Base-by-base conservation (phyloP, 2,888 invertebrate genomes). In the Micropterix aruncella region DNA sequence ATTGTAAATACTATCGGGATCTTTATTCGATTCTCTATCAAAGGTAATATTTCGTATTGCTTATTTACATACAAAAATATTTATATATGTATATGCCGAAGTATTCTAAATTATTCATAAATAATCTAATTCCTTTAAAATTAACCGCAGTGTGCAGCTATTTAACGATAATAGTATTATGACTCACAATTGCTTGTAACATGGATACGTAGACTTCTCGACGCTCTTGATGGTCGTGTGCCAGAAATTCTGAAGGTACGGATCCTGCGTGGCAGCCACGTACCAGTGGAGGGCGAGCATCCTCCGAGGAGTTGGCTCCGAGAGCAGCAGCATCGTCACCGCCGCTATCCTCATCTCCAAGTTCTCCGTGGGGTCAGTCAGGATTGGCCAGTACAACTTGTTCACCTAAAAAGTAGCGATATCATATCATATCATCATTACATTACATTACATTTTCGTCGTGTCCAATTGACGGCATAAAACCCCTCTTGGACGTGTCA, bases 161-260 rank as follows among this genome's bases (percentile, higher is more conserved):
- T n/a, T n/a, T n/a, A n/a, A n/a, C n/a, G 36, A 9, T 12, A 27
- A 27, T 7, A 27, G 36, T 27, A 9, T 14, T 5, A 40, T 46
- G 51, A 72, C 79, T 73, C 57, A 83, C 84, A 82, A 66, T 36
- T 76, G 68, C 46, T 70, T 68, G 53, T 80, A 83, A 46, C 80
- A 82, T 1, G 79, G 78, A 54, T 77, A 80, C 2, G 77, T 77
- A 1, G 79, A 80, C 38, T 70, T 70, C 44, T 79, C 76, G 55
- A 83, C 64, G 44, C 80, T 82, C 48, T 77, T 78, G 18, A 84
- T 64, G 0, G 81, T 81, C 0, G 82, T 78, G 47, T 79, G 79
- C 68, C 81, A 85, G 58, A 77, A 84, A 50, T 82, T 72, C 49
- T 79, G 78, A 49, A 85, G 61, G 54, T 83, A 82, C 3, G 70